Base-by-base conservation (phyloP, 2,797 vertebrate species). In the Sebastes dallii region DNA sequence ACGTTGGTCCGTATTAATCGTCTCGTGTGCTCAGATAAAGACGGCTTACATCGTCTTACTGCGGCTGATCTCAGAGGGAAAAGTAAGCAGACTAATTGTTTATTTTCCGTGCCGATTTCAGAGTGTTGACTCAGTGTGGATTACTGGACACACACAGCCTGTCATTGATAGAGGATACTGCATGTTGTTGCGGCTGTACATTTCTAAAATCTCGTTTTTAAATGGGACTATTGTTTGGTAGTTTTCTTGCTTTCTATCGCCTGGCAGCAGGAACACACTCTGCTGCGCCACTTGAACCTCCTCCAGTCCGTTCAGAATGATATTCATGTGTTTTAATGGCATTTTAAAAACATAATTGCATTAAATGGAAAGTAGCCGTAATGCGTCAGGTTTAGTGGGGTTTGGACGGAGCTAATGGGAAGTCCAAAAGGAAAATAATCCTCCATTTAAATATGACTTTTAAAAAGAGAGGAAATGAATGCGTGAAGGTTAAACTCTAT, bases 291-390 rank as follows among this genome's bases (percentile, higher is more conserved):
- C 1, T 0, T 75, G 7, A 46, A 46, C 42, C 42, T 46, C 42
- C 42, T 46, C 6, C 16, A 18, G 42, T 50, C 52, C 29, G 68
- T 73, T 81, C 42, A 58, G 2, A 32, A 32, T 2, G 7, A 77
- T 77, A 58, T 24, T 54, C 27, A n/a, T 1, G 5, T 30, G 22
- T 73, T 74, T 74, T 81, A 72, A 82, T 82, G 66, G 46, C 42
- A 20, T 73, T 73, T 87, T 60, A 59, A 54, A 54, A 27, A 68
- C 73, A 29, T n/a, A 73, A 84, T 83, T 86, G 65, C 67, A 65
- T 81, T 61, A 36, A 77, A 72, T 61, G 25, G 66, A 52, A 82
- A 29, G 70, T 16, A 39, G 39, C 72, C 39, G 72, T 72, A 52
- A 18, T 50, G 54, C 62, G n/a, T 69, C 55, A 6, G 59, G 27